Percentiles rank a stretch among this genome's conserved stretches.
phyloP scores from a whole-genome alignment of 2,113 vertebrate genomes.

The Sinosuthora webbiana region DNA sequence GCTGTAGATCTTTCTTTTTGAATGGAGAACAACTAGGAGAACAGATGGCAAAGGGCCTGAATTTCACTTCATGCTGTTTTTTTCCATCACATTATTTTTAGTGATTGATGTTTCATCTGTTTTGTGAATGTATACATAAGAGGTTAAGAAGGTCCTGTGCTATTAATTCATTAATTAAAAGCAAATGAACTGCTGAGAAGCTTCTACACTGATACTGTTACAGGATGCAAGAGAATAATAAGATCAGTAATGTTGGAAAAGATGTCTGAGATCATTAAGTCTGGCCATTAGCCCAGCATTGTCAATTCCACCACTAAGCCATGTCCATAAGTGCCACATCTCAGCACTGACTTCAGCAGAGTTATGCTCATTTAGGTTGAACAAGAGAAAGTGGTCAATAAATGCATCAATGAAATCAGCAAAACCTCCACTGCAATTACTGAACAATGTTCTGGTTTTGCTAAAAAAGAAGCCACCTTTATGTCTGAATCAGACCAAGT shows the following conservation, averaged over 20 bases:
- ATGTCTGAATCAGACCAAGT: not conserved
- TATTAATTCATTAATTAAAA: not conserved
- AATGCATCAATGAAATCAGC: not conserved
- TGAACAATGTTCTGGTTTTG: not conserved
- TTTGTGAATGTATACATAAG: not conserved
- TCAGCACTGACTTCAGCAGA: not conserved
- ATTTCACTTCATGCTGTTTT: not conserved
- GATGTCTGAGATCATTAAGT: not conserved
- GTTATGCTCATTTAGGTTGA: not conserved
- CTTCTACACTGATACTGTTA: not conserved
- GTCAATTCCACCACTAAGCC: not conserved
- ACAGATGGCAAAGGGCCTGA: not conserved
- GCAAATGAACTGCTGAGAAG: not conserved
- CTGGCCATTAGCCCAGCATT: not conserved
- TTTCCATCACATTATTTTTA: not conserved
- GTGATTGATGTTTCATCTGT: not conserved
- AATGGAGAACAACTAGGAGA: not conserved
- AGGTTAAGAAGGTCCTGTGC: not conserved
- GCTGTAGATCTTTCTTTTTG: not conserved
- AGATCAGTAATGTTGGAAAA: not conserved
- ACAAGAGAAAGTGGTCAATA: not conserved
- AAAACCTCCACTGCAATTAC: not conserved
- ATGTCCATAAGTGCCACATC: not conserved
- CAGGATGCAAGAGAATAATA: not conserved
- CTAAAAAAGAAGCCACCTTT: not conserved